These are phyloP conservation scores for Pleuronectes platessa DNA, from an alignment of 2,113 vertebrate genomes.

Conservation along the genomic window DNA sequence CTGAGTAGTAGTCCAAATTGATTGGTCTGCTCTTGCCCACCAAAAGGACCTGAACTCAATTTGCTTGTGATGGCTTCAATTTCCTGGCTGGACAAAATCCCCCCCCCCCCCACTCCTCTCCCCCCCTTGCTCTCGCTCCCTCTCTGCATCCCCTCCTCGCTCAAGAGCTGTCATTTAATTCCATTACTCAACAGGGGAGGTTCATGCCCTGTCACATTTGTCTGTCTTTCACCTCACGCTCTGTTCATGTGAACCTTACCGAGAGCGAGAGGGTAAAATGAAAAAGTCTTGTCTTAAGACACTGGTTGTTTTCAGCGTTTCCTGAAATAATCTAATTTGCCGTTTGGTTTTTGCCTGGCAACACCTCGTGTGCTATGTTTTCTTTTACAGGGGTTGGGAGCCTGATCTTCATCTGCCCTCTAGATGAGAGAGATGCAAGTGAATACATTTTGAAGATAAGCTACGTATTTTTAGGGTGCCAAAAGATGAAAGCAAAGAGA, in stretches of 20 bases:
- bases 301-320: conserved; percentile 26
- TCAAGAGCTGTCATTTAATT: conserved; percentile 83
- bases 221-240: conserved; percentile 57
- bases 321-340: conserved; percentile 30
- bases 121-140: conserved; percentile 30
- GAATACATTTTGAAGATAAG: conserved; percentile 33
- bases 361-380: conserved; percentile 19
- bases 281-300: conserved; percentile 36
- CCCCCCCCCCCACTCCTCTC: conserved; percentile 52
- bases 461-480: neutral
- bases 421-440: conserved; percentile 33
- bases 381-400: conserved; percentile 2
- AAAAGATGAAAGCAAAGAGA: conserved; percentile 53
- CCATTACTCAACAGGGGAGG: conserved; percentile 80
- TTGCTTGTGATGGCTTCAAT: conserved; percentile 87
- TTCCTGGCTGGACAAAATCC: conserved; percentile 82
- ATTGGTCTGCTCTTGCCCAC: conserved; percentile 85
- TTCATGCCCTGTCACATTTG: conserved; percentile 71
- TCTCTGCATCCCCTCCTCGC: conserved; percentile 57
- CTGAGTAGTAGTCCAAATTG: conserved; percentile 84
- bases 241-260: conserved; percentile 37
- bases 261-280: conserved; percentile 17
- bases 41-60: conserved; percentile 87
- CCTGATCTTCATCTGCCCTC: conserved; percentile 32
- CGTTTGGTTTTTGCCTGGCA: conserved; percentile 24